Conservation (phyloP, 2,888 invertebrate genomes). For the Meliscaeva auricollis region DNA sequence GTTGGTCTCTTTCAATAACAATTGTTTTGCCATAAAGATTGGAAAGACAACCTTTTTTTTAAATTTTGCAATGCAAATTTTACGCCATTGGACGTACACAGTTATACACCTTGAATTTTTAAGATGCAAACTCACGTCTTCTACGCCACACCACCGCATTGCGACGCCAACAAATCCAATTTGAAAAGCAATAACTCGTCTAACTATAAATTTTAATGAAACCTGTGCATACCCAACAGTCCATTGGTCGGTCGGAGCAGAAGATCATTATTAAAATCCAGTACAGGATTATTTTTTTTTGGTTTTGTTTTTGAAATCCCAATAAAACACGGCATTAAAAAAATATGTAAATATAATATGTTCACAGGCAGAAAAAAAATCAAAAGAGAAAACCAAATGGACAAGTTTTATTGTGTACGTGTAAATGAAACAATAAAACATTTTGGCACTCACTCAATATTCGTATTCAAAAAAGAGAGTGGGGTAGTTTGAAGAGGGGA, state of each 20-base stretch:
- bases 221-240: conserved; percentile 33
- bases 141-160: background rate
- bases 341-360: conserved; percentile 22
- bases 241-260: background rate
- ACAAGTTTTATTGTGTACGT: conserved; percentile 26
- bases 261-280: conserved; percentile 27
- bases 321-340: conserved; percentile 34
- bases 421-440: conserved; percentile 65
- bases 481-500: background rate
- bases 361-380: background rate
- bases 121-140: conserved; percentile 11
- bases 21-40: conserved; percentile 13
- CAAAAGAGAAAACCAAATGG: background rate
- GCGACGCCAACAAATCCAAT: conserved; percentile 10
- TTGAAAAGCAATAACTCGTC: conserved; percentile 50
- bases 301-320: background rate
- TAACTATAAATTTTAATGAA: conserved; percentile 47
- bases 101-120: conserved; percentile 11
- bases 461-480: background rate
- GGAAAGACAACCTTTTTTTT: background rate
- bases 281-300: conserved; percentile 19
- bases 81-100: conserved; percentile 14
- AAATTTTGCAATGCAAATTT: conserved; percentile 23
- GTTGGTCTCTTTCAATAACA: background rate
- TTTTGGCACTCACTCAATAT: conserved; percentile 63